These are phyloP conservation scores for Actinernus sp. DNA, from an alignment of 92 coral and sea anemone species.

Conservation along the genomic window DNA sequence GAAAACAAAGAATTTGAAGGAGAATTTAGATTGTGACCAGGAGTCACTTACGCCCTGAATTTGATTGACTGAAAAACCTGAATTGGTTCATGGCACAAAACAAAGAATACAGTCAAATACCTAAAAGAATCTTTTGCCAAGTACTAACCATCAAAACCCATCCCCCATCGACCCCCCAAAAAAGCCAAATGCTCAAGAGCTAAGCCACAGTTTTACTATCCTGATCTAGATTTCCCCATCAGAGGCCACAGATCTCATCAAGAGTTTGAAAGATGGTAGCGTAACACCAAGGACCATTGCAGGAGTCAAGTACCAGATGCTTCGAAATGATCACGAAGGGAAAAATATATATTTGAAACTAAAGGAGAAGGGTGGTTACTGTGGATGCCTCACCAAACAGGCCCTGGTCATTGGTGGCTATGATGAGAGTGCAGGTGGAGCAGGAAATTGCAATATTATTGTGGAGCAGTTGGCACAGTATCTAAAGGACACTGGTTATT, in stretches of 20 bases:
- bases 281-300: slow-evolving; percentile 60
- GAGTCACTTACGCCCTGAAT: too few species aligned
- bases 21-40: too few species aligned
- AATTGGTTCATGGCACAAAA: too few species aligned
- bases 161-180: too few species aligned
- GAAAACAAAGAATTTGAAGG: too few species aligned
- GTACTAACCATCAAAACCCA: too few species aligned
- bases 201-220: too few species aligned
- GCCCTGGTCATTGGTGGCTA: slow-evolving; percentile 78
- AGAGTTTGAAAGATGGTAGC: slow-evolving; percentile 84
- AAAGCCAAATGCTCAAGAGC: too few species aligned
- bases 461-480: slow-evolving; percentile 74
- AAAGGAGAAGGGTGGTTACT: slow-evolving; percentile 80
- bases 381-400: slow-evolving; percentile 76
- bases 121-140: too few species aligned
- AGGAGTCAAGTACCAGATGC: slow-evolving; percentile 83
- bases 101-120: too few species aligned
- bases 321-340: slow-evolving; percentile 72
- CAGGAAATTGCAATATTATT: slow-evolving; percentile 80
- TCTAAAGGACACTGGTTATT: slow-evolving; percentile 69
- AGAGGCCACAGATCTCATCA: slow-evolving; percentile 73
- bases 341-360: slow-evolving; percentile 74
- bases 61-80: too few species aligned
- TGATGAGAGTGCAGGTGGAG: slow-evolving; percentile 82
- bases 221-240: slow-evolving; percentile 49